These are phyloP conservation scores for Phoxinus phoxinus DNA, from an alignment of 2,113 vertebrate species.

Conservation along the genomic window DNA sequence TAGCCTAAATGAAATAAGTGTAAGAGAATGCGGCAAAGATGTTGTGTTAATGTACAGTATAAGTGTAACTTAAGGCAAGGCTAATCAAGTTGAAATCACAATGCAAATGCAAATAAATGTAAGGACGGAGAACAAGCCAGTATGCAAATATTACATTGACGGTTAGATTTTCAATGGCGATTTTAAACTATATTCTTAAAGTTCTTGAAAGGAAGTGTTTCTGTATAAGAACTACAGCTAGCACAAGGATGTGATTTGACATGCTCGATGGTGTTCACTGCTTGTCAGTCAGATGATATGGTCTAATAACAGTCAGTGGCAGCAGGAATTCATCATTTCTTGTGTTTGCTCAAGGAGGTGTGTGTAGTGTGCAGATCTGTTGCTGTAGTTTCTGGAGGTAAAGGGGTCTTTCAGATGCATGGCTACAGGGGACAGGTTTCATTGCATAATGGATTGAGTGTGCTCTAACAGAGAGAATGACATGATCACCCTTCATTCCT, in stretches of 20 bases:
- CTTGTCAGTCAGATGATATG: neutral
- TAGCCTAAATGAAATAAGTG: neutral
- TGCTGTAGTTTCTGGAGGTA: neutral
- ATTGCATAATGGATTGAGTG: conserved; percentile 8
- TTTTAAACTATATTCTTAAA: neutral
- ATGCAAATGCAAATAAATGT: neutral
- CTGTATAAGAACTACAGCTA: neutral
- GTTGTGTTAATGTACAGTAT: neutral
- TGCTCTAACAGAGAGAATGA: neutral
- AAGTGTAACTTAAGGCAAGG: neutral
- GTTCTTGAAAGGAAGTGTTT: neutral
- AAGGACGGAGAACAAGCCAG: neutral
- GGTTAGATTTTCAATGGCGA: neutral
- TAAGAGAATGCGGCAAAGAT: neutral
- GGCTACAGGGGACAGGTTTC: neutral
- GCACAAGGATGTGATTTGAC: neutral
- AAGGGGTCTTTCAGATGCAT: neutral
- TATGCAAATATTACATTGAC: neutral
- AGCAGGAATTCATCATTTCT: neutral
- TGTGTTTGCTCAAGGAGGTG: neutral
- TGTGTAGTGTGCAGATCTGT: neutral
- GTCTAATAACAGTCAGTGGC: neutral
- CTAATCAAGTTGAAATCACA: neutral
- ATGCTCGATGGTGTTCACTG: neutral
- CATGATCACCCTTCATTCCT: neutral